Percentiles rank a stretch among this genome's conserved stretches.
Evolutionary conservation across 2,113 vertebrate species (phyloP).

Genomic region (Lycocorax pyrrhopterus): DNA sequence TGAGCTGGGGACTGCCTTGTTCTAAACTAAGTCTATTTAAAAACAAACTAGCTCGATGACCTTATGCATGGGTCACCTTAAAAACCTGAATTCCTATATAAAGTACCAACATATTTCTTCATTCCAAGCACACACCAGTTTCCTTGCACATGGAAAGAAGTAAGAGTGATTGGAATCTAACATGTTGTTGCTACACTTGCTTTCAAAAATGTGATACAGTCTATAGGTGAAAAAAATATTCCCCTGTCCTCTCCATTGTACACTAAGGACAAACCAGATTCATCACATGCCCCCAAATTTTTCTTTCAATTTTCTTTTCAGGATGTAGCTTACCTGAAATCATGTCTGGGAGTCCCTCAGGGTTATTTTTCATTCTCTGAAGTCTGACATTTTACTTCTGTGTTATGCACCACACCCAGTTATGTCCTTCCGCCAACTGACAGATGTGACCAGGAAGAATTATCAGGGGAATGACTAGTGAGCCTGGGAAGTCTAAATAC

Average conservation of each 20-base stretch:
- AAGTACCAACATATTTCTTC: neutral
- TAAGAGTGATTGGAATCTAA: neutral
- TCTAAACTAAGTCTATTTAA: neutral
- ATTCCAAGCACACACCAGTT: neutral
- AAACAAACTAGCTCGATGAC: neutral
- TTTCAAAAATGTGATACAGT: neutral
- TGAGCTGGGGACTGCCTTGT: neutral
- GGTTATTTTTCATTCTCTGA: neutral
- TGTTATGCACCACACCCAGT: neutral
- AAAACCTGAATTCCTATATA: neutral
- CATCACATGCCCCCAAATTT: neutral
- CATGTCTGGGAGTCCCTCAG: neutral
- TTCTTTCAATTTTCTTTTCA: neutral
- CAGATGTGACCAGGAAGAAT: neutral
- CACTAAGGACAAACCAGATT: neutral
- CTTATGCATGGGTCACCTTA: neutral
- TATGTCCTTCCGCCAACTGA: neutral
- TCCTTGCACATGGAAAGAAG: neutral
- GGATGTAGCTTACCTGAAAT: neutral
- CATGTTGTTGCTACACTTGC: neutral
- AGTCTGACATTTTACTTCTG: neutral
- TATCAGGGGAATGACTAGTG: neutral
- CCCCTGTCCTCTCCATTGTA: neutral
- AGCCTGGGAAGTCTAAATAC: neutral
- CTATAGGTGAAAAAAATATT: neutral